phyloP scores from a whole-genome alignment of 2,113 vertebrate species.

The Ornithorhynchus anatinus region DNA sequence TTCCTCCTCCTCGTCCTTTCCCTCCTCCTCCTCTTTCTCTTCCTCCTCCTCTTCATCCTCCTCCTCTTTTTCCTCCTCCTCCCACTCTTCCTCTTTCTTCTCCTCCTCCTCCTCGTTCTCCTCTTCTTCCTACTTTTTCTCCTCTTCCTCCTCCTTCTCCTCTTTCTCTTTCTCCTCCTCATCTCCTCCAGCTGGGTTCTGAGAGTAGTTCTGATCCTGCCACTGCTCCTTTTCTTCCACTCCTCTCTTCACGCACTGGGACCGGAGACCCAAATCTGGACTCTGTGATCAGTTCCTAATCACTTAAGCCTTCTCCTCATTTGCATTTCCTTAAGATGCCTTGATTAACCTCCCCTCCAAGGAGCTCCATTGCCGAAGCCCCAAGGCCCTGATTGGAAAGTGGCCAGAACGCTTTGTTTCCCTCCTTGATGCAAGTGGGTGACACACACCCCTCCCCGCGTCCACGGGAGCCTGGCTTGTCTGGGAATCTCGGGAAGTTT shows the following conservation, averaged over 20 bases:
- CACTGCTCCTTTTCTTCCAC: neutral
- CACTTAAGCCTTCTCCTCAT: conserved; percentile 51
- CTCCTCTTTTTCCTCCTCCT: conserved; percentile 62
- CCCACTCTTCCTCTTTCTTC: conserved; percentile 40
- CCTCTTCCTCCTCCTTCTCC: conserved; percentile 32
- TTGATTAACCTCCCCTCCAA: conserved; percentile 68
- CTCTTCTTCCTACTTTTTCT: neutral
- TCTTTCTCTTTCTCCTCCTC: neutral
- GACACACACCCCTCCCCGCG: neutral
- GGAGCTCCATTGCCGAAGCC: conserved; percentile 58
- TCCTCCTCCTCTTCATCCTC: conserved; percentile 67
- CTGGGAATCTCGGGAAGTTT: neutral
- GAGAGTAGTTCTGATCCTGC: neutral
- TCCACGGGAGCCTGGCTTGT: neutral
- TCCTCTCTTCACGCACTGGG: rapidly evolving
- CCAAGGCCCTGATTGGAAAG: conserved; percentile 63
- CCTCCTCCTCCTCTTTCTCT: conserved; percentile 34
- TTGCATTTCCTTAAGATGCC: conserved; percentile 57
- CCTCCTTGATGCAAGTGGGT: conserved; percentile 37
- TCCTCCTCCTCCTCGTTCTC: neutral
- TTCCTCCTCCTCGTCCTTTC: conserved; percentile 53
- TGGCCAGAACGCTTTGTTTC: conserved; percentile 45
- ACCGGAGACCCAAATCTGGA: neutral
- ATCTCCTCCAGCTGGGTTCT: neutral
- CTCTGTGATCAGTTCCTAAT: conserved; percentile 47